These are phyloP conservation scores for Telmatherina bonti DNA, from an alignment of 2,797 vertebrate genomes.

Conservation along the genomic window DNA sequence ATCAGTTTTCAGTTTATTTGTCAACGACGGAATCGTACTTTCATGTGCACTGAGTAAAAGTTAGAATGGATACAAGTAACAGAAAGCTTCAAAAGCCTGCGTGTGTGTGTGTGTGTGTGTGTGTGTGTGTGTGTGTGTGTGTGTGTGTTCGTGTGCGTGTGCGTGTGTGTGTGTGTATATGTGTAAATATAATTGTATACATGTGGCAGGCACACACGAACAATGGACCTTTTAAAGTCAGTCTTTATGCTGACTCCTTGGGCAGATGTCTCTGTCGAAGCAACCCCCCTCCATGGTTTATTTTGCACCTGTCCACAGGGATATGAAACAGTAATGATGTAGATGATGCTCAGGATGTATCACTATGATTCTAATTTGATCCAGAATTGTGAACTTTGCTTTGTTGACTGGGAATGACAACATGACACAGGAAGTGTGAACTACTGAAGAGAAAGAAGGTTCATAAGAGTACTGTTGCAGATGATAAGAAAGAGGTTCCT, in stretches of 20 bases:
- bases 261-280: slow-evolving; percentile 67
- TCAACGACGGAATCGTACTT: slow-evolving; percentile 70
- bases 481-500: slow-evolving; percentile 38
- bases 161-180: slow-evolving; percentile 64
- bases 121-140: slow-evolving; percentile 76
- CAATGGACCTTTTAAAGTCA: slow-evolving; percentile 78
- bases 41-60: slow-evolving; percentile 79
- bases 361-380: slow-evolving; percentile 55
- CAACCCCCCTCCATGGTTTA: slow-evolving; percentile 34
- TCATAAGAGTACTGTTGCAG: slow-evolving; percentile 37
- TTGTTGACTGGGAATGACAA: slow-evolving; percentile 39
- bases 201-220: slow-evolving; percentile 82
- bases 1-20: slow-evolving; percentile 60
- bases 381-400: slow-evolving; percentile 50
- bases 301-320: slow-evolving; percentile 60
- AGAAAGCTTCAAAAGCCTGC: slow-evolving; percentile 75
- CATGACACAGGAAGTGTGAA: slow-evolving; percentile 32
- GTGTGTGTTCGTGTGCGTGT: slow-evolving; percentile 75
- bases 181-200: slow-evolving; percentile 85
- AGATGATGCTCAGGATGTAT: slow-evolving; percentile 37
- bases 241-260: slow-evolving; percentile 75
- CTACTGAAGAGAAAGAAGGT: slow-evolving; percentile 18
- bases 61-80: slow-evolving; percentile 70
- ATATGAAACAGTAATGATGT: slow-evolving; percentile 37
- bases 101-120: slow-evolving; percentile 59